These are phyloP conservation scores for Chalcis sispes DNA, from an alignment of 2,888 invertebrate genomes.

Conservation along the genomic window DNA sequence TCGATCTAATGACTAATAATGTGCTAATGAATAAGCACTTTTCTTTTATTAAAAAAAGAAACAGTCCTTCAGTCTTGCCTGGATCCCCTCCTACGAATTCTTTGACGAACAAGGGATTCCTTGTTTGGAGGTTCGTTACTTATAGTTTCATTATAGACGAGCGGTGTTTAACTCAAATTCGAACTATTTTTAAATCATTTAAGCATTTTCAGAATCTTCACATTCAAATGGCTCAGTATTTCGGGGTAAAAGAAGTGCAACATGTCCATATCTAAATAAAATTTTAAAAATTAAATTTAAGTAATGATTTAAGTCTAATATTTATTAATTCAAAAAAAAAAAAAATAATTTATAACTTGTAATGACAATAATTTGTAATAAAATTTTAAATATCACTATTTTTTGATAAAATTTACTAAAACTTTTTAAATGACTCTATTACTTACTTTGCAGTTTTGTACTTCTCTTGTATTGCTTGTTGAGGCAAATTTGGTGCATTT, in stretches of 20 bases:
- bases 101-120: constrained; percentile 59
- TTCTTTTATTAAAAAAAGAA: constrained; percentile 63
- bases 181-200: constrained; percentile 44
- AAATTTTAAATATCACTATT: too few species aligned
- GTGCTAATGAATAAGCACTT: constrained; percentile 64
- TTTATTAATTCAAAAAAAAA: constrained; percentile 1
- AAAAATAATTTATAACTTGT: constrained; percentile 1
- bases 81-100: constrained; percentile 67
- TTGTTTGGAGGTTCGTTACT: constrained; percentile 71
- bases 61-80: constrained; percentile 70
- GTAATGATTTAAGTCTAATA: constrained; percentile 1
- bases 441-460: constrained; percentile 85
- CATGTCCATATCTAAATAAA: constrained; percentile 70
- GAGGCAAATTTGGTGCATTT: constrained; percentile 82
- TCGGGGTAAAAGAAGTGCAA: constrained; percentile 71
- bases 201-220: constrained; percentile 71
- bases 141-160: constrained; percentile 57
- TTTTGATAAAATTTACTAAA: background rate
- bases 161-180: constrained; percentile 48
- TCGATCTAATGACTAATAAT: constrained; percentile 61
- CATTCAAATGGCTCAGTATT: constrained; percentile 68
- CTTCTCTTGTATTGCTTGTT: constrained; percentile 93
- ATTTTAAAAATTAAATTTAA: constrained; percentile 13
- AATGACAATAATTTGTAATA: too few species aligned
- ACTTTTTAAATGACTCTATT: background rate